Conservation (phyloP, 2,113 vertebrate species). For the Pelmatolapia mariae region DNA sequence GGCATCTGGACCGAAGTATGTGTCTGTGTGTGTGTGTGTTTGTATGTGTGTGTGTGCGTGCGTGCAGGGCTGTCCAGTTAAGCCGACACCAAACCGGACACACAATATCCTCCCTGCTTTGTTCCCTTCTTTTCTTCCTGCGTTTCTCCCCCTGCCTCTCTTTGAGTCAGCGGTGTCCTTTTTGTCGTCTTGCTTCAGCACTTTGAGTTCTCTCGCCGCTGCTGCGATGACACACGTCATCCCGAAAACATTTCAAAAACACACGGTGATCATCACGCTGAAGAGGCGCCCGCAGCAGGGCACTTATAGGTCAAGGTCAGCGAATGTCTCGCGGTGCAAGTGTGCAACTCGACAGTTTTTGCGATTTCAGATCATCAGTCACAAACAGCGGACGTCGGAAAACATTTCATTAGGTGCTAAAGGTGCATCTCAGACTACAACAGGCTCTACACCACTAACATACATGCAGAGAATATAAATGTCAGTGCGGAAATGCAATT, state of each 20-base stretch:
- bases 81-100: conserved; percentile 13
- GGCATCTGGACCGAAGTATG: conserved; percentile 56
- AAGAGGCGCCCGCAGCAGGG: neutral
- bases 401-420: neutral
- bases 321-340: neutral
- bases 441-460: neutral
- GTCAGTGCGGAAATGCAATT: neutral
- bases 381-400: neutral
- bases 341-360: neutral
- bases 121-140: neutral
- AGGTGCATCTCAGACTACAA: neutral
- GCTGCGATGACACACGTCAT: neutral
- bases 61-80: conserved; percentile 12
- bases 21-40: neutral
- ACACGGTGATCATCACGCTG: neutral
- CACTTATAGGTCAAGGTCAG: neutral
- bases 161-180: neutral
- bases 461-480: neutral
- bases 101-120: conserved; percentile 20
- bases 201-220: neutral
- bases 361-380: neutral
- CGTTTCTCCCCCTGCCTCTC: conserved; percentile 12
- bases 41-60: neutral
- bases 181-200: conserved; percentile 12
- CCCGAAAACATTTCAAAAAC: conserved; percentile 16